phyloP scores from a whole-genome alignment of 1,140 invertebrate genomes.

The Xylocopa sonorina region DNA sequence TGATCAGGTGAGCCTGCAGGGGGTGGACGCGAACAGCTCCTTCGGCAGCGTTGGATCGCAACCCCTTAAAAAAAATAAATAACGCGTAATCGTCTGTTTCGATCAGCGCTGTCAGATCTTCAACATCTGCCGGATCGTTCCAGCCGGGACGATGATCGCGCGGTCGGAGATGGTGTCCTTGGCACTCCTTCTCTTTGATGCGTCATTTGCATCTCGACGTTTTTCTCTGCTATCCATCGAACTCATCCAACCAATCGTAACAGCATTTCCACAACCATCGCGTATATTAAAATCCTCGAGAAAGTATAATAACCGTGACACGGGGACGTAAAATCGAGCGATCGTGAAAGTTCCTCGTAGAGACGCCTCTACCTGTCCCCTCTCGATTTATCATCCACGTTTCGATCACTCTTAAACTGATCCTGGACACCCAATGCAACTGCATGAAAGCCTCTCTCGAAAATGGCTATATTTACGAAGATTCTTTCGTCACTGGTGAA shows the following conservation, averaged over 20 bases:
- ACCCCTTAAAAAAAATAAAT: constrained; percentile 77
- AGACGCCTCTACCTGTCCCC: too few species aligned
- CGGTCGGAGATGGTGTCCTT: background rate
- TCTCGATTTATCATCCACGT: background rate
- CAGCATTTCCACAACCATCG: too few species aligned
- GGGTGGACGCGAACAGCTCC: constrained; percentile 61
- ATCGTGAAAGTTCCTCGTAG: too few species aligned
- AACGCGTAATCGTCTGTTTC: constrained; percentile 62
- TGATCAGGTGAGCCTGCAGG: constrained; percentile 70
- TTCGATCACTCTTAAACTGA: background rate
- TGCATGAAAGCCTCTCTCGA: background rate
- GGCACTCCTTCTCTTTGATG: background rate
- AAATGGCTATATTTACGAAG: constrained; percentile 19
- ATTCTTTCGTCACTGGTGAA: background rate
- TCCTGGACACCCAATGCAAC: background rate
- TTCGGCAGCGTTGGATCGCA: constrained; percentile 64
- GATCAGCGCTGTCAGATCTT: constrained; percentile 59
- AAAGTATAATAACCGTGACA: background rate
- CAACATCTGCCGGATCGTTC: constrained; percentile 51
- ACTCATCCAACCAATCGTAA: too few species aligned
- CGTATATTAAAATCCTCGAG: background rate
- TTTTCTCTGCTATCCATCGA: too few species aligned
- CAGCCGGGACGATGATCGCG: background rate
- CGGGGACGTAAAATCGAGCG: background rate
- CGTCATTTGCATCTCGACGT: background rate